These are phyloP conservation scores for Hydrozoanthus tunicans DNA, from an alignment of 64 coral and sea anemone species.

Conservation along the genomic window DNA sequence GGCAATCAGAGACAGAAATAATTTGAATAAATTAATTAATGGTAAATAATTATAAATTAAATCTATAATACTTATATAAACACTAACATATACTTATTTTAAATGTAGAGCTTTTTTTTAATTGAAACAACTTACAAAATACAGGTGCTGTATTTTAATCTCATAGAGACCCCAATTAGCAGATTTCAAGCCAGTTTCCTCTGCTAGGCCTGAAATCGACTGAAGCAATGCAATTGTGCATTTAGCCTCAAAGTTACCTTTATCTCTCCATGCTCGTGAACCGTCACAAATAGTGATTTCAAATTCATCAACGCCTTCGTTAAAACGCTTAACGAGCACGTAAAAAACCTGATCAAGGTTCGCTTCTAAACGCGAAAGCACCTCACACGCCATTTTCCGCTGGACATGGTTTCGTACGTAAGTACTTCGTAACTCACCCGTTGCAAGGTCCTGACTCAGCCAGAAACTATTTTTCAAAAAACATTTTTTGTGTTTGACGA, in stretches of 20 bases:
- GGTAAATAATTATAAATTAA: no score
- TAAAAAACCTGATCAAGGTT: conserved; percentile 33
- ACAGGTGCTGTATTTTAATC: no score
- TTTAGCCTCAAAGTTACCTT: conserved; percentile 37
- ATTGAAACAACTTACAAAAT: no score
- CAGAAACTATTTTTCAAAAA: no score
- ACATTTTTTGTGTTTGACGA: not conserved
- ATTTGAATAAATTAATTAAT: no score
- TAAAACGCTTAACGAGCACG: conserved; percentile 39
- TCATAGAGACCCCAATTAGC: no score
- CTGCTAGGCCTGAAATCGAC: not conserved
- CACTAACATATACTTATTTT: no score
- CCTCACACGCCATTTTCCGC: conserved; percentile 22
- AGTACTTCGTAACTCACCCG: conserved; percentile 28
- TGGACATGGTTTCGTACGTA: not conserved
- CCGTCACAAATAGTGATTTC: conserved; percentile 70
- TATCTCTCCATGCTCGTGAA: conserved; percentile 57
- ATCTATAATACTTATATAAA: no score
- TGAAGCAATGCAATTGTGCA: not conserved
- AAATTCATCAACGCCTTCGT: conserved; percentile 60
- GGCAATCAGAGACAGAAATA: no score
- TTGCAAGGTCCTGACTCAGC: not conserved
- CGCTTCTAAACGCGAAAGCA: conserved; percentile 45
- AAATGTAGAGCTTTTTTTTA: no score
- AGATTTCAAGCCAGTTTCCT: no score